Base-by-base conservation (phyloP, 2,113 vertebrate species). In the Thomomys bottae region DNA sequence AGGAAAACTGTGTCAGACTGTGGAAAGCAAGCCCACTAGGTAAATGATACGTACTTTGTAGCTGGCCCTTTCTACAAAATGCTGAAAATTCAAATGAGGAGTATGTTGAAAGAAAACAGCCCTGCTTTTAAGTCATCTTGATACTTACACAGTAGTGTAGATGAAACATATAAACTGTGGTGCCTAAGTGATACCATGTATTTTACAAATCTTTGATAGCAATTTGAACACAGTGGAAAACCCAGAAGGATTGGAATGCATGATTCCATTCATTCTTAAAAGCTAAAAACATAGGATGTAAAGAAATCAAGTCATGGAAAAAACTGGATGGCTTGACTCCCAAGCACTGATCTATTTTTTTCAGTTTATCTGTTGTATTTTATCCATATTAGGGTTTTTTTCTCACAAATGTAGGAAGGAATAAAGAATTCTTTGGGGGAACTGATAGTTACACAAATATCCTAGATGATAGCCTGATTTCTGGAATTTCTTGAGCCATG, bases 61-160 rank as follows among this genome's bases (percentile, higher is more conserved):
- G 28, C 40, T 28, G 87, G 36, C 8, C 18, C 38, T 23, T 8
- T 26, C 59, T 83, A 76, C 30, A 40, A 84, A 67, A 79, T 15
- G 24, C n/a, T 81, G 71, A 83, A 84, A 34, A 71, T n/a, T 87
- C 45, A 49, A n/a, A 49, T 71, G 6, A 59, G 71, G 14, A 88
- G 4, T 26, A 1, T 49, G 5, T 10, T 32, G 4, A n/a, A 88
- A 63, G 34, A 77, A 92, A 88, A 64, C 49, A 77, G 1, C 57
- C 79, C 64, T 59, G 2, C 18, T 80, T 80, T 80, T 61, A 67
- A 93, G 93, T 82, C 8, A 45, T 67, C 90, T 89, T 88, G 54
- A 28, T 70, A 81, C 23, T 79, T 18, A 32, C 20, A 86, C 61
- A 61, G 34, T 3, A 63, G 30, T 11, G 57, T 23, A 57, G 10